Conservation (phyloP, 2,797 vertebrate genomes). For the Clarias pachynema region DNA sequence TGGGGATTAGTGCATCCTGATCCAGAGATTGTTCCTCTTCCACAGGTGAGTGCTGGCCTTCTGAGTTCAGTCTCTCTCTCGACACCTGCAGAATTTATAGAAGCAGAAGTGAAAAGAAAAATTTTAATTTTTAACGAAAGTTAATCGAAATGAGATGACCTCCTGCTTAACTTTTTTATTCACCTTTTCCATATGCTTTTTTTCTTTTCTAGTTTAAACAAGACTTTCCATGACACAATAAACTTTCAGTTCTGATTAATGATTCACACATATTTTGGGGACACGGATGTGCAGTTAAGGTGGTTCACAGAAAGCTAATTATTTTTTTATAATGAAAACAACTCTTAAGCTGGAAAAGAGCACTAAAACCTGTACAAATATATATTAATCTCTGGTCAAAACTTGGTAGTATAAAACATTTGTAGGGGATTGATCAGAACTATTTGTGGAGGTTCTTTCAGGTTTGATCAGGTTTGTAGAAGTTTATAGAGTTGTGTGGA, state of each 20-base stretch:
- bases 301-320: not conserved
- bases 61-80: conserved; percentile 76
- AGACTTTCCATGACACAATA: not conserved
- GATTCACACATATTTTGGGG: not conserved
- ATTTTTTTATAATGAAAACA: not conserved
- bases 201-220: not conserved
- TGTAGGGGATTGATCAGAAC: too few relatives aligned
- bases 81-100: conserved; percentile 58
- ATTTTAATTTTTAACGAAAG: too few relatives aligned
- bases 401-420: too few relatives aligned
- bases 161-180: not conserved
- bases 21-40: conserved; percentile 72
- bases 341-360: too few relatives aligned
- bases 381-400: too few relatives aligned
- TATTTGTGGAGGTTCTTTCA: too few relatives aligned
- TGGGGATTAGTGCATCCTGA: conserved; percentile 64
- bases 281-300: not conserved
- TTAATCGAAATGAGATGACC: not conserved
- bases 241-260: conserved; percentile 6
- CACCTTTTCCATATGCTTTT: not conserved
- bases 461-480: too few relatives aligned
- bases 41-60: conserved; percentile 73
- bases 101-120: not conserved
- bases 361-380: too few relatives aligned
- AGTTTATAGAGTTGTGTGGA: too few relatives aligned